These are phyloP conservation scores for Myotis daubentonii DNA, from an alignment of 2,797 vertebrate species.

Conservation along the genomic window DNA sequence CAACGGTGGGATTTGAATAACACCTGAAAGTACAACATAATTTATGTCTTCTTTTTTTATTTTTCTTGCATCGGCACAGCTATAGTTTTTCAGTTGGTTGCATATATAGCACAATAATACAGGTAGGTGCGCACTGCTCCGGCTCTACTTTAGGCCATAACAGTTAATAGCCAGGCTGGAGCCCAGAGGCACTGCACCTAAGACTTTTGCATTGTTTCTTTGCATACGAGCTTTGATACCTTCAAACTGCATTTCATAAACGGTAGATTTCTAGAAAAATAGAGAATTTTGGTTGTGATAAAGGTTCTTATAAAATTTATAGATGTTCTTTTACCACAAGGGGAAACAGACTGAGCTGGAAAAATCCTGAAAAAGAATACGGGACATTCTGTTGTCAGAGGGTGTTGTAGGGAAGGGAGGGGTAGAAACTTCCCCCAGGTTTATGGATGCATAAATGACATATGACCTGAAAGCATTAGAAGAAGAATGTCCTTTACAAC, in stretches of 20 bases:
- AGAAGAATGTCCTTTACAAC: conserved; percentile 70
- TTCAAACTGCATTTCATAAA: not conserved
- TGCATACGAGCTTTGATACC: not conserved
- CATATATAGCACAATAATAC: not conserved
- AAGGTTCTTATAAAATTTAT: not conserved
- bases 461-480: conserved; percentile 60
- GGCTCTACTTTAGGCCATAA: not conserved
- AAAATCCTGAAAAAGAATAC: conserved; percentile 60
- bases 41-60: not conserved
- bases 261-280: conserved; percentile 10
- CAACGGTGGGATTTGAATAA: not conserved
- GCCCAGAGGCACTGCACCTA: not conserved
- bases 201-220: not conserved
- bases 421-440: conserved; percentile 47
- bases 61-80: not conserved
- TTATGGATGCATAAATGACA: conserved; percentile 66
- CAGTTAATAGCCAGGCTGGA: not conserved
- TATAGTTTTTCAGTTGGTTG: not conserved
- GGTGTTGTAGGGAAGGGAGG: conserved; percentile 22
- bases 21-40: not conserved
- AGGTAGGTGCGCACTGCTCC: not conserved
- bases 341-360: conserved; percentile 17
- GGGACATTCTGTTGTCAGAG: not conserved
- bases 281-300: conserved; percentile 18
- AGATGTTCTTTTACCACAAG: conserved; percentile 19